Conservation (phyloP, 2,797 vertebrate species). For the Salmo trutta region DNA sequence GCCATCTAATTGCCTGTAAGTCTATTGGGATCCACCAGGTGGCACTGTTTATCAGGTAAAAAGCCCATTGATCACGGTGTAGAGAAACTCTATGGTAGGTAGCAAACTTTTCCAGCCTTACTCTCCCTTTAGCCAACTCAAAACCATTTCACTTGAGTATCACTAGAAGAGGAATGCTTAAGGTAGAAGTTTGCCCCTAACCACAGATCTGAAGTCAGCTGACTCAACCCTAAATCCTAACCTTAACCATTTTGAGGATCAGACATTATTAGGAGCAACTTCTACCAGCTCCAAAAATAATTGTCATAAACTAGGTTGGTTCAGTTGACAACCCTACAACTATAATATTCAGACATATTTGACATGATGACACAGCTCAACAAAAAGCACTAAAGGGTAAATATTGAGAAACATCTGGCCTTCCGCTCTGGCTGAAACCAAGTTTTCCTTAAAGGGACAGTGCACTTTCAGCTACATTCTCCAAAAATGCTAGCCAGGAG, state of each 20-base stretch:
- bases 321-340: background rate
- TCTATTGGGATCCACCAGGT: slow-evolving; percentile 29
- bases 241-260: background rate
- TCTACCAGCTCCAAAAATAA: background rate
- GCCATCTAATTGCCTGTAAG: background rate
- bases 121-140: background rate
- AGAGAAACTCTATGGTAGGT: background rate
- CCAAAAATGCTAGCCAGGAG: too few species aligned
- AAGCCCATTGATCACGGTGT: background rate
- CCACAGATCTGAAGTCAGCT: too few species aligned
- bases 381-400: background rate
- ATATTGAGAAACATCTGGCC: too few species aligned
- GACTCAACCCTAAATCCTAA: background rate
- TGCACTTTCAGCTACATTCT: too few species aligned
- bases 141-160: background rate
- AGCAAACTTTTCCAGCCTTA: slow-evolving; percentile 1
- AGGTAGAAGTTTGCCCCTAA: too few species aligned
- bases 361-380: background rate
- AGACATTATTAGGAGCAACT: background rate
- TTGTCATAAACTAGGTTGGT: background rate
- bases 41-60: slow-evolving; percentile 37
- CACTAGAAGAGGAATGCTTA: too few species aligned
- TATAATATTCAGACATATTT: background rate
- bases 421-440: too few species aligned
- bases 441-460: too few species aligned